A percentile compares a stretch with the other conserved stretches of the same genome.
These are phyloP conservation scores for Bombus turneri DNA, from an alignment of 1,140 invertebrate species.

Conservation along the genomic window DNA sequence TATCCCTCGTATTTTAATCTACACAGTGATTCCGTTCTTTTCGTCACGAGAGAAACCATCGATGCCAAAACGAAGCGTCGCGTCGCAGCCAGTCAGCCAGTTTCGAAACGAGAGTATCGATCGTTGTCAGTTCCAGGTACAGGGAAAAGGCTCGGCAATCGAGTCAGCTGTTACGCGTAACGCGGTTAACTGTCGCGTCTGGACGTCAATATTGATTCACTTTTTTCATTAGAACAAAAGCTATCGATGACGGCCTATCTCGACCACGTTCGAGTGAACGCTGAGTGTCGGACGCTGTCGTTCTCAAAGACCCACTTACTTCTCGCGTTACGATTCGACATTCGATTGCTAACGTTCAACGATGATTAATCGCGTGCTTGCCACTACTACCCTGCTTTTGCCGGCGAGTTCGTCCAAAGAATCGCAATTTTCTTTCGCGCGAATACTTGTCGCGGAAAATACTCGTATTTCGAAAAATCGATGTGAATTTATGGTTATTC, in stretches of 20 bases:
- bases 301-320: neutral
- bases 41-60: neutral
- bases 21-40: conserved; percentile 29
- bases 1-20: neutral
- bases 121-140: conserved; percentile 40
- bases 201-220: conserved; percentile 49
- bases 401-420: neutral
- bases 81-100: conserved; percentile 1
- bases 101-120: conserved; percentile 30
- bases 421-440: neutral
- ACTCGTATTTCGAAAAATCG: neutral
- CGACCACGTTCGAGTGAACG: neutral
- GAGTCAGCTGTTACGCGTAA: conserved; percentile 58
- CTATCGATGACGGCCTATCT: conserved; percentile 13
- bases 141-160: conserved; percentile 42
- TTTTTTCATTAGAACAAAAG: conserved; percentile 22
- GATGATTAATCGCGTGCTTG: conserved; percentile 12
- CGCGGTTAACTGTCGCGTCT: conserved; percentile 66
- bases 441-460: too few species aligned
- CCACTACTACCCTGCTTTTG: neutral
- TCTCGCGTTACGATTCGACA: conserved; percentile 10
- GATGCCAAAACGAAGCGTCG: conserved; percentile 16
- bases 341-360: neutral
- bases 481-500: neutral
- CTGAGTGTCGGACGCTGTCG: conserved; percentile 18